Percentiles rank a stretch among this genome's conserved stretches.
phyloP scores from a whole-genome alignment of 2,113 vertebrate genomes.

The Fulmarus glacialis region DNA sequence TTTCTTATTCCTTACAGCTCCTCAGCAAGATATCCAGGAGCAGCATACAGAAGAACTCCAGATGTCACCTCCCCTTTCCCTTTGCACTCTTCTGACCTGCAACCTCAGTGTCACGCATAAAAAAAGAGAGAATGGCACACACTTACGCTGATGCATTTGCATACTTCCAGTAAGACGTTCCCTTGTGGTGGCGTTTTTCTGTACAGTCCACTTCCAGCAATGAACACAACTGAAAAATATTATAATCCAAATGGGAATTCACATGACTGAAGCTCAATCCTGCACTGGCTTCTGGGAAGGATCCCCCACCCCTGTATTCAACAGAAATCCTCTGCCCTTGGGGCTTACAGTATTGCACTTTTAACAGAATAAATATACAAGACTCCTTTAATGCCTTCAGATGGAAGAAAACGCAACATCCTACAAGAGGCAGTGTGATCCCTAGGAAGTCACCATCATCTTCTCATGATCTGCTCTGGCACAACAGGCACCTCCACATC shows the following conservation, averaged over 20 bases:
- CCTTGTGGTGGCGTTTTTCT: slow-evolving; percentile 89
- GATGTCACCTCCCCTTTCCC: background rate
- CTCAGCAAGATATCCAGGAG: background rate
- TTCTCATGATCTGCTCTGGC: background rate
- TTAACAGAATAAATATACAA: background rate
- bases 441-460: background rate
- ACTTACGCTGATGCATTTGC: slow-evolving; percentile 90
- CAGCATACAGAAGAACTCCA: background rate
- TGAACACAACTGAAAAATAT: slow-evolving; percentile 88
- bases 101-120: background rate
- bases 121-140: background rate
- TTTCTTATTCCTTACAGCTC: background rate
- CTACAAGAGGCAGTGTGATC: background rate
- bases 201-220: slow-evolving; percentile 89
- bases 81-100: background rate
- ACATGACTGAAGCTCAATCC: background rate
- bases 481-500: background rate
- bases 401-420: background rate
- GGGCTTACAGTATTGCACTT: background rate
- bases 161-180: slow-evolving; percentile 87
- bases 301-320: background rate
- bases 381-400: background rate
- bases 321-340: background rate
- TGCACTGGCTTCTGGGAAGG: background rate
- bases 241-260: background rate